These are phyloP conservation scores for Andricus quercusramuli DNA, from an alignment of 2,888 invertebrate genomes.

Conservation along the genomic window DNA sequence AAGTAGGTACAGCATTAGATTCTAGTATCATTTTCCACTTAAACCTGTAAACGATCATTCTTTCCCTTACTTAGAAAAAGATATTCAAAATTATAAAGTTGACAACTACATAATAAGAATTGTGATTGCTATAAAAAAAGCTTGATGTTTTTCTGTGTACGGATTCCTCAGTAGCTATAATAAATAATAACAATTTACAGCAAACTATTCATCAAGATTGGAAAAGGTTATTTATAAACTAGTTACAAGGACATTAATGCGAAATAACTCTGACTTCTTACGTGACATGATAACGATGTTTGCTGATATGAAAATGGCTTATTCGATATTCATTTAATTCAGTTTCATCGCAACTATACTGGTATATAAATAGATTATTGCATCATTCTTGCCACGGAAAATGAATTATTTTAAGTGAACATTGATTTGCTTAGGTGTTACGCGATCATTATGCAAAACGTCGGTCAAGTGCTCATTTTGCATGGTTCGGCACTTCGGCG, in stretches of 20 bases:
- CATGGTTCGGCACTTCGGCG: constrained; percentile 53
- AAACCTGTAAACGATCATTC: too few species aligned
- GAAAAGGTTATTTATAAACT: neutral
- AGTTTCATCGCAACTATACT: neutral
- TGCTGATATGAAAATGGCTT: constrained; percentile 4
- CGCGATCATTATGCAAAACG: constrained; percentile 53
- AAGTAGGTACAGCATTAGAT: too few species aligned
- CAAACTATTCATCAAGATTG: neutral
- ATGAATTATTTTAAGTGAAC: constrained; percentile 34
- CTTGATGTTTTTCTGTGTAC: too few species aligned
- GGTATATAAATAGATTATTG: constrained; percentile 38
- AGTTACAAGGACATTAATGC: neutral
- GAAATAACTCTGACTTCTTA: neutral
- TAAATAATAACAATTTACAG: too few species aligned
- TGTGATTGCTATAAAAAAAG: too few species aligned
- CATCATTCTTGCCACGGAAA: constrained; percentile 10
- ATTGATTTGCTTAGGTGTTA: constrained; percentile 44
- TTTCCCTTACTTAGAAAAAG: too few species aligned
- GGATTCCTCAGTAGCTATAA: too few species aligned
- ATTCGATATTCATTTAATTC: constrained; percentile 27
- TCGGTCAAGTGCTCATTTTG: constrained; percentile 55
- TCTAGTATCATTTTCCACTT: too few species aligned
- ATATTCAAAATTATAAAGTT: too few species aligned
- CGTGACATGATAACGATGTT: constrained; percentile 12
- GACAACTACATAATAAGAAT: too few species aligned